Evolutionary conservation across 2,888 invertebrate genomes (phyloP), one percentile per base, ranked within the genome.

Genomic region (Eupithecia exiguata): DNA sequence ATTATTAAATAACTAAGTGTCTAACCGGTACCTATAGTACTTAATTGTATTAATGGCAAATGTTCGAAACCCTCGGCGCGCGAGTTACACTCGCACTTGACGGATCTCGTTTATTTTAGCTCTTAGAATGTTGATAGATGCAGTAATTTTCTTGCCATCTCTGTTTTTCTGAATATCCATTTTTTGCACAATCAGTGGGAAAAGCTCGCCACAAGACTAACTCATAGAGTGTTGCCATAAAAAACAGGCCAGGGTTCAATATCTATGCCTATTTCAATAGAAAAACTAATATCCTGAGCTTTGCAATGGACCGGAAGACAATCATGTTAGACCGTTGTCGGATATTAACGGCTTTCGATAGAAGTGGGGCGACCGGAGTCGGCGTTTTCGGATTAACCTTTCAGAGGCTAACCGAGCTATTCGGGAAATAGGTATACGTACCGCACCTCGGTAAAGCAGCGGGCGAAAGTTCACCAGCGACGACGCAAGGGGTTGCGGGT

Each of bases 201-300:
- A 3, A 21, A 53, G 5, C 53, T 53, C 12, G 4, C 46, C 18
- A n/a, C 7, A n/a, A n/a, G 43, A 43, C 16, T 16, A 16, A 7
- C n/a, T 9, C 53, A 10, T 21, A 53, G 49, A 21, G 21, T 12
- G 21, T 12, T 9, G 5, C 43, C 43, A 9, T n/a, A 9, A n/a
- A 49, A 1, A 49, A 9, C 4, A 43, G 49, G 49, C 21, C 10
- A 53, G 38, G 21, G 53, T 21, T 53, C 49, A n/a, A 21, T 12
- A n/a, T 53, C 21, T 21, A 21, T 53, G 21, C 21, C 53, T 21
- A 53, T 21, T 62, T 62, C 35, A 12, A 35, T 68, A 25, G 68
- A 66, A 66, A 65, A 35, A 40, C 36, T 36, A 61, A 73, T 73
- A 66, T 69, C 73, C 73, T 69, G 72, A 49, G 61, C 61, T 36